Conservation (phyloP, 2,888 invertebrate species). For the Eupithecia subfuscata region DNA sequence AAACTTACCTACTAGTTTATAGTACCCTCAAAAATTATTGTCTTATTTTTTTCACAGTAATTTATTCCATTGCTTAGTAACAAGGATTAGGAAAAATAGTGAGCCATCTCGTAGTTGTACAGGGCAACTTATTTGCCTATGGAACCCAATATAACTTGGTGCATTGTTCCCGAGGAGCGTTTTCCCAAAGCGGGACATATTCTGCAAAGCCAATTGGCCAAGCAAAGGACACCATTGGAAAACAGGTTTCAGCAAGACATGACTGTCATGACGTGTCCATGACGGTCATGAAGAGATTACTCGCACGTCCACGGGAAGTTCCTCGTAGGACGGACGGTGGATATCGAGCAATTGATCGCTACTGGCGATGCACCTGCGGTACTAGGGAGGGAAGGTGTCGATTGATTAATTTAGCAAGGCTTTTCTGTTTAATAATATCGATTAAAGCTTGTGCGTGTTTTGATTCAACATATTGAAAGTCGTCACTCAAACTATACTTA, state of each 20-base stretch:
- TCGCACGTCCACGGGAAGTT: not conserved
- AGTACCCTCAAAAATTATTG: not conserved
- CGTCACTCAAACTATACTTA: not conserved
- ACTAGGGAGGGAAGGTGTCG: constrained; percentile 42
- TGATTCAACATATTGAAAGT: not conserved
- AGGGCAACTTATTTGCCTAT: not conserved
- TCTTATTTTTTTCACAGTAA: no score
- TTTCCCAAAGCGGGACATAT: not conserved
- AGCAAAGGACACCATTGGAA: not conserved
- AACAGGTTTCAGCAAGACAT: not conserved
- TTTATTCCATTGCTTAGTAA: no score
- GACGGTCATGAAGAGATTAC: constrained; percentile 1
- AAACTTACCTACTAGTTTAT: not conserved
- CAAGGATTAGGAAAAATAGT: no score
- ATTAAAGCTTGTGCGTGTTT: not conserved
- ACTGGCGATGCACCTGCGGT: constrained; percentile 58
- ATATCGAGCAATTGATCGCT: constrained; percentile 73
- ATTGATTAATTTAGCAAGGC: constrained; percentile 1
- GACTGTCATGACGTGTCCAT: constrained; percentile 4
- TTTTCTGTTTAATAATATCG: not conserved
- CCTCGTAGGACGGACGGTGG: constrained; percentile 46
- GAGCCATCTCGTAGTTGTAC: not conserved
- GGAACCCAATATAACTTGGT: not conserved
- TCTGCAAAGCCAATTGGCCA: not conserved
- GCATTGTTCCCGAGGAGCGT: not conserved